Evolutionary conservation across 2,797 vertebrate genomes (phyloP).

Genomic region (Muscicapa comitata): DNA sequence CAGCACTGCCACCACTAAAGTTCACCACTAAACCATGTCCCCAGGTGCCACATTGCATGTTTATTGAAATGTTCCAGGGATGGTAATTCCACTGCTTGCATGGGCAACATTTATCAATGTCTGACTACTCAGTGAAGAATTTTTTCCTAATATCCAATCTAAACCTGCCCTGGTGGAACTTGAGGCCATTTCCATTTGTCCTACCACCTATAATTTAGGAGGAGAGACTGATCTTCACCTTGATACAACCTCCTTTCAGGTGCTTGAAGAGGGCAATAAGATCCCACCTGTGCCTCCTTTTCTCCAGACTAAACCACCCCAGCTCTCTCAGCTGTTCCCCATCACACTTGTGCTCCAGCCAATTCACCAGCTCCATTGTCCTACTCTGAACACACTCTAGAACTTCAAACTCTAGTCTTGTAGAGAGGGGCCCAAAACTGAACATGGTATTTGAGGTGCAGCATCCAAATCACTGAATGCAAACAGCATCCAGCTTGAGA

Average conservation of each 20-base stretch:
- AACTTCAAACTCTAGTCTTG: neutral
- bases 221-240: rapidly evolving
- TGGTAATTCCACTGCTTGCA: neutral
- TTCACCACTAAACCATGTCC: neutral
- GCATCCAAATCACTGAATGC: neutral
- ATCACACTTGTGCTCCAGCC: neutral
- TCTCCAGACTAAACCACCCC: neutral
- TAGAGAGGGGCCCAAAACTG: neutral
- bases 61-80: neutral
- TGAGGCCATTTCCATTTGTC: neutral
- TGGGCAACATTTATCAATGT: neutral
- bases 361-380: neutral
- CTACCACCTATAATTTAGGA: neutral
- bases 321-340: neutral
- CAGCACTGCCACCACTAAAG: neutral
- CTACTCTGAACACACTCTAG: neutral
- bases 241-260: neutral
- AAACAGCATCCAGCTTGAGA: rapidly evolving
- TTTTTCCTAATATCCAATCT: neutral
- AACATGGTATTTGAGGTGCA: neutral
- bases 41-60: no score
- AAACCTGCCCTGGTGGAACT: neutral
- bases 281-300: neutral
- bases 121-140: neutral
- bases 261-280: neutral